phyloP scores from a whole-genome alignment of 2,797 vertebrate species.

The Hemibagrus guttatus region DNA sequence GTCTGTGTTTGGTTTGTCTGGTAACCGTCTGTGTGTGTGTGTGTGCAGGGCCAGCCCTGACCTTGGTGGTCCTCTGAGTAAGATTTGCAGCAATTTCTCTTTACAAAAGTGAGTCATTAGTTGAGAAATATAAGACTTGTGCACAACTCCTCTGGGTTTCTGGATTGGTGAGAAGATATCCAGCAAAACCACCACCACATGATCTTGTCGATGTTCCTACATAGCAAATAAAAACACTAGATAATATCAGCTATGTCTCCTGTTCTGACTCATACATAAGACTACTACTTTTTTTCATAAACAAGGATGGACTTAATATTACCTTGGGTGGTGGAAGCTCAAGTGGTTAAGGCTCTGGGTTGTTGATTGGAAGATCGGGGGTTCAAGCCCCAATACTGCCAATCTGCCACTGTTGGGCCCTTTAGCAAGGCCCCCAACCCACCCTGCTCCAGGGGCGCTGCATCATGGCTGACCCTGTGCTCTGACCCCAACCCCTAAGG shows the following conservation, averaged over 20 bases:
- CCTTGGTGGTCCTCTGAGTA: neutral
- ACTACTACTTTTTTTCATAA: neutral
- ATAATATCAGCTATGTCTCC: neutral
- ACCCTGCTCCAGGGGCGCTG: no score
- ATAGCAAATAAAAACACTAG: neutral
- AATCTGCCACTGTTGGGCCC: no score
- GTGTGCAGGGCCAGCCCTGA: neutral
- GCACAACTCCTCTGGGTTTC: neutral
- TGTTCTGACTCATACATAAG: neutral
- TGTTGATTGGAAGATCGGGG: no score
- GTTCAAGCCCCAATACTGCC: no score
- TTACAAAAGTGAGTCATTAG: neutral
- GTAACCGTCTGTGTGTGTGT: neutral
- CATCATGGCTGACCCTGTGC: no score
- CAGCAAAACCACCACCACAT: neutral
- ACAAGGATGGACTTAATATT: neutral
- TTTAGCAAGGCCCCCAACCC: no score
- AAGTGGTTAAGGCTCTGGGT: no score
- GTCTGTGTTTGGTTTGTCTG: slow-evolving; percentile 11
- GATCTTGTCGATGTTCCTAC: neutral
- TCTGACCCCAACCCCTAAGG: no score
- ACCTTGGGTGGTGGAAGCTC: neutral
- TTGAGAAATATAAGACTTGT: neutral
- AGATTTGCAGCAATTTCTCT: neutral
- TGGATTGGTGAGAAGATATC: neutral